Evolutionary conservation across 2,113 vertebrate genomes (phyloP).

Genomic region (Austrofundulus limnaeus): DNA sequence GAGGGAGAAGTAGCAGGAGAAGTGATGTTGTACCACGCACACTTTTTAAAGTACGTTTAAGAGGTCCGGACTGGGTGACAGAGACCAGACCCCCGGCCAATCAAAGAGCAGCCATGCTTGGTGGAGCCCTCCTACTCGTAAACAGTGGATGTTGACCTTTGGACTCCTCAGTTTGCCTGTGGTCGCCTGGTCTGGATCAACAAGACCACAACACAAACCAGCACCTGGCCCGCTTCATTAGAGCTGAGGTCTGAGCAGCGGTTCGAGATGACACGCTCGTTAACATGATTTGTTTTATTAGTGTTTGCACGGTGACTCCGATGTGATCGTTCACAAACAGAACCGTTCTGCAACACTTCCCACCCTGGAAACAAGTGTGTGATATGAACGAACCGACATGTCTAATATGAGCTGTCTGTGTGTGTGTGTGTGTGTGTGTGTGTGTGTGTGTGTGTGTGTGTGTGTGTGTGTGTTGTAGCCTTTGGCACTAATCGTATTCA

Average conservation of each 20-base stretch:
- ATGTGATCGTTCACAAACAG: too few relatives aligned
- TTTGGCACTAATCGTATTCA: conserved; percentile 26
- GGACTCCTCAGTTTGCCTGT: conserved; percentile 26
- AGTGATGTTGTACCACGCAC: conserved; percentile 5
- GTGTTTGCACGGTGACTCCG: too few relatives aligned
- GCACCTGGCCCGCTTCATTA: conserved; percentile 8
- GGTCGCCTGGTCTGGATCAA: conserved; percentile 4
- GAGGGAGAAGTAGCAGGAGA: conserved; percentile 35
- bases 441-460: neutral
- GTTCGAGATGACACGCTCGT: neutral
- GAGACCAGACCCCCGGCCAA: conserved; percentile 29
- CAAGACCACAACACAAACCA: conserved; percentile 10
- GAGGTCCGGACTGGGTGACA: conserved; percentile 32
- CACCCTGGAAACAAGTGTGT: neutral
- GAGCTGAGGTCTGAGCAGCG: conserved; percentile 1
- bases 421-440: neutral
- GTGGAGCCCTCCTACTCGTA: conserved; percentile 32
- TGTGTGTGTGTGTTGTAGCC: conserved; percentile 10
- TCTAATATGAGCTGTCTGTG: neutral
- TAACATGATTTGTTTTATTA: too few relatives aligned
- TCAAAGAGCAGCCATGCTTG: conserved; percentile 49
- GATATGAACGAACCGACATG: conserved; percentile 24
- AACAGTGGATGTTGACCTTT: conserved; percentile 43
- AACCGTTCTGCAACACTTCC: neutral
- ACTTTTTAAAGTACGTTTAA: conserved; percentile 32